These are phyloP conservation scores for Ceramica pisi DNA, from an alignment of 2,888 invertebrate genomes.

Conservation along the genomic window DNA sequence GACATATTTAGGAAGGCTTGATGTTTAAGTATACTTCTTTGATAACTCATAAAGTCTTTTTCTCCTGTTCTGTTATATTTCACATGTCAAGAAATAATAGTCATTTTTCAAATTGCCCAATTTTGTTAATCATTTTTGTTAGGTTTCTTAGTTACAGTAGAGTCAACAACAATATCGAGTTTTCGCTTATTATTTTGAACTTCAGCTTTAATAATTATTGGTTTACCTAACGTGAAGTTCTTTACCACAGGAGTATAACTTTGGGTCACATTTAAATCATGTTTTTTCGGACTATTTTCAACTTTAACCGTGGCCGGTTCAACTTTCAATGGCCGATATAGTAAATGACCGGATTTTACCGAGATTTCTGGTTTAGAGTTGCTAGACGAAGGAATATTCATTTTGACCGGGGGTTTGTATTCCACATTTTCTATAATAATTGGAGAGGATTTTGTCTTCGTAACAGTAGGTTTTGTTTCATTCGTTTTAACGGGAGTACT, in stretches of 20 bases:
- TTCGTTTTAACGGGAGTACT: background rate
- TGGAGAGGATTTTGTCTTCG: constrained; percentile 3
- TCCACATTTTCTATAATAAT: constrained; percentile 36
- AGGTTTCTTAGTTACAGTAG: constrained; percentile 13
- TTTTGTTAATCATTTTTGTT: constrained; percentile 21
- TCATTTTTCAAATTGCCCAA: constrained; percentile 3
- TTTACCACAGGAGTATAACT: constrained; percentile 20
- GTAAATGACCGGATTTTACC: background rate
- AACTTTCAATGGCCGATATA: background rate
- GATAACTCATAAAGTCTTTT: background rate
- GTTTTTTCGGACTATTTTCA: background rate
- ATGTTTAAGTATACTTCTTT: background rate
- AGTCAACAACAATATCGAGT: constrained; percentile 33
- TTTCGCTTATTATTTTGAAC: constrained; percentile 49
- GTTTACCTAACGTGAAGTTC: constrained; percentile 52
- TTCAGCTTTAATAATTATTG: constrained; percentile 42
- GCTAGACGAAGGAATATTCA: background rate
- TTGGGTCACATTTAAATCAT: background rate
- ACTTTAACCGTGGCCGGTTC: background rate
- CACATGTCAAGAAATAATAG: constrained; percentile 30
- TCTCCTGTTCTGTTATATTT: constrained; percentile 3
- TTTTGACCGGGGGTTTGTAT: constrained; percentile 8
- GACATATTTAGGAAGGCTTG: background rate
- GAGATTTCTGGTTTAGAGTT: background rate
- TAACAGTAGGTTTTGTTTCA: background rate